These are phyloP conservation scores for Meriones unguiculatus DNA, from an alignment of 2,113 vertebrate species.

Conservation along the genomic window DNA sequence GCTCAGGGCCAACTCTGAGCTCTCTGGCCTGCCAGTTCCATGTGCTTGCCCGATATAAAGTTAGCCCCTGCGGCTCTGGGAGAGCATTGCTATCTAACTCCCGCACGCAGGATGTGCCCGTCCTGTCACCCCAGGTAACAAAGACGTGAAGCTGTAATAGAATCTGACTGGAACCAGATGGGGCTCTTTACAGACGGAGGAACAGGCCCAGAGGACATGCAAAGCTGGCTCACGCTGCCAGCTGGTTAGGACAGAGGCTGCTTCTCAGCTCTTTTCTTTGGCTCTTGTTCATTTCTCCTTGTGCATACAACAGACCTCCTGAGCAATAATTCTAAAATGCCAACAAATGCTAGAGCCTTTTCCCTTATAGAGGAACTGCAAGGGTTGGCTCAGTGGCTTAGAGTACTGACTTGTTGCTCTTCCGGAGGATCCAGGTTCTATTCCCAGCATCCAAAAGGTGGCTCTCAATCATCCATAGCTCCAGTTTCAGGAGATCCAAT, in stretches of 20 bases:
- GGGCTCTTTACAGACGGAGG: neutral
- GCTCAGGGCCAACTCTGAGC: neutral
- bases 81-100: neutral
- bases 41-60: neutral
- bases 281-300: neutral
- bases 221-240: neutral
- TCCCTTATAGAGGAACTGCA: neutral
- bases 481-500: neutral
- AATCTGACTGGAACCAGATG: neutral
- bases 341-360: neutral
- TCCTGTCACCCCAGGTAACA: neutral
- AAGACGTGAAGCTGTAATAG: neutral
- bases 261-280: neutral
- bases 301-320: neutral
- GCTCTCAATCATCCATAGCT: neutral
- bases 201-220: neutral
- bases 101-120: rapidly evolving
- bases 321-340: neutral
- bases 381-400: neutral
- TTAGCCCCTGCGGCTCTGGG: neutral
- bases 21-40: neutral
- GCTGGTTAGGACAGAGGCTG: neutral
- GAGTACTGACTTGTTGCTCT: neutral
- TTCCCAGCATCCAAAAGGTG: neutral
- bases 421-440: neutral